Evolutionary conservation across 2,888 invertebrate species (phyloP).

Genomic region (Hydroisotoma schaefferi): DNA sequence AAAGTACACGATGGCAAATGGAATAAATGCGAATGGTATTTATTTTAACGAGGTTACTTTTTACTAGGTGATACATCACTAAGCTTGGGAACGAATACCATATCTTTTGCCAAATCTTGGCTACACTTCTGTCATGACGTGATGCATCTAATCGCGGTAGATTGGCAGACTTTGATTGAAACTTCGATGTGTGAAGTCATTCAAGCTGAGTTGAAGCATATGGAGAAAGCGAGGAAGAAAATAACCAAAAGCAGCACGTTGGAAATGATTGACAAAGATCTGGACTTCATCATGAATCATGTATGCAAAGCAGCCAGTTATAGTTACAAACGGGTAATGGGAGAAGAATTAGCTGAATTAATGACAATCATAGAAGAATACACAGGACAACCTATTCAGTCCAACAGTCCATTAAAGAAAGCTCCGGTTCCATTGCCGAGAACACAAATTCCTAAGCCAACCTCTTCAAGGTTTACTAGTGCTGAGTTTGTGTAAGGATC

Average conservation of each 20-base stretch:
- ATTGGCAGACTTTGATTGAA: conserved; percentile 69
- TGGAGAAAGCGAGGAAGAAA: conserved; percentile 56
- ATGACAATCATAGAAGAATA: conserved; percentile 39
- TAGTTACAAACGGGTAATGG: conserved; percentile 56
- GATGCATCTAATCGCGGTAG: conserved; percentile 68
- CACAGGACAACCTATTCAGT: conserved; percentile 18
- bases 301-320: conserved; percentile 64
- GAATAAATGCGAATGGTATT: conserved; percentile 2
- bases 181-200: conserved; percentile 70
- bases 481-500: conserved; percentile 18
- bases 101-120: conserved; percentile 74
- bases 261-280: conserved; percentile 63
- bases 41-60: too few species aligned
- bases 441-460: conserved; percentile 19
- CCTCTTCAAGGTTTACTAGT: conserved; percentile 13
- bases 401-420: conserved; percentile 28
- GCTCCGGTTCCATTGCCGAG: conserved; percentile 38
- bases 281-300: conserved; percentile 65
- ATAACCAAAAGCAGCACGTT: conserved; percentile 59
- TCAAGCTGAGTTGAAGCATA: conserved; percentile 67
- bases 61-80: conserved; percentile 60
- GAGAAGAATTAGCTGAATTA: conserved; percentile 48
- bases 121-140: conserved; percentile 72
- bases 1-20: not conserved
- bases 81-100: conserved; percentile 67